Conservation (phyloP, 2,888 invertebrate species). For the Uropetala carovei region DNA sequence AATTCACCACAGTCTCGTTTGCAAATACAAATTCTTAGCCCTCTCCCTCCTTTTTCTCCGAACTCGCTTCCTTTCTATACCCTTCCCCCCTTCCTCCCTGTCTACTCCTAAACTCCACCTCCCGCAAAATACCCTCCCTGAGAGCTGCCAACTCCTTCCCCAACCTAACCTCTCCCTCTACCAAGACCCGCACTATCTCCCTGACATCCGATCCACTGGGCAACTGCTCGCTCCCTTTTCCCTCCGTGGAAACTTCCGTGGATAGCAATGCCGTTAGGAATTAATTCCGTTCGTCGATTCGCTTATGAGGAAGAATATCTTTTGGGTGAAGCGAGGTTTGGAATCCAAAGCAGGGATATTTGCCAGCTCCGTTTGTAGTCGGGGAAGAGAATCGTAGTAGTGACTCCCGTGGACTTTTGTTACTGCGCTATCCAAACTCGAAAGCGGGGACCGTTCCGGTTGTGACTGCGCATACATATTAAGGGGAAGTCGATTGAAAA, state of each 20-base stretch:
- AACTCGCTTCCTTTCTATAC: background rate
- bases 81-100: background rate
- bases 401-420: background rate
- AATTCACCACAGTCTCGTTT: conserved; percentile 46
- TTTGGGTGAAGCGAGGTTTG: background rate
- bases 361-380: background rate
- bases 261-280: background rate
- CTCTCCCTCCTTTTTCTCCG: background rate
- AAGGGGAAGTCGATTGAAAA: too few relatives aligned
- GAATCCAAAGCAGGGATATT: background rate
- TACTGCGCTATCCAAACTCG: background rate
- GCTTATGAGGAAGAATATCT: background rate
- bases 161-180: background rate
- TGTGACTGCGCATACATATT: too few relatives aligned
- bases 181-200: too few relatives aligned
- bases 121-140: too few relatives aligned
- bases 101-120: background rate
- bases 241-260: too few relatives aligned
- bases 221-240: too few relatives aligned
- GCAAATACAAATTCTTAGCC: conserved; percentile 52
- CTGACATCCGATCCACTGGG: too few relatives aligned
- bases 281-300: background rate
- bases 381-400: background rate
- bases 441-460: too few relatives aligned
- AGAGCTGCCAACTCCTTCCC: background rate